A percentile compares a stretch with the other conserved stretches of the same genome.
Conservation (phyloP, 1,140 invertebrate species). For the Saccostrea cuccullata region DNA sequence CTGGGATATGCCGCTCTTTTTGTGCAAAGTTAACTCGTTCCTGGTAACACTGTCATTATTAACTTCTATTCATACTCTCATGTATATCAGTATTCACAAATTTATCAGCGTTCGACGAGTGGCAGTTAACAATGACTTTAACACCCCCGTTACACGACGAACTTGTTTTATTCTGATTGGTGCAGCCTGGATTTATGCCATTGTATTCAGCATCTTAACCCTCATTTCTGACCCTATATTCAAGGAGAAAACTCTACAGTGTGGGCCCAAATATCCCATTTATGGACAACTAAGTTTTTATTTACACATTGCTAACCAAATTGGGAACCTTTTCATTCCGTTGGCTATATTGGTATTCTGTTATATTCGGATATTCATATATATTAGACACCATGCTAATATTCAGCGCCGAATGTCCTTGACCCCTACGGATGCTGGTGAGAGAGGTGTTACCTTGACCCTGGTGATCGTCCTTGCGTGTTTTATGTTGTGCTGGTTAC, state of each 20-base stretch:
- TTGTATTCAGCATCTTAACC: slow-evolving; percentile 72
- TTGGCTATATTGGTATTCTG: slow-evolving; percentile 77
- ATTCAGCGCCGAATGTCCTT: slow-evolving; percentile 52
- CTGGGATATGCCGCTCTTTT: slow-evolving; percentile 63
- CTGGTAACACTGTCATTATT: slow-evolving; percentile 77
- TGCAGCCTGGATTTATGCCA: slow-evolving; percentile 77
- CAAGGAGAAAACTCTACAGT: slow-evolving; percentile 78
- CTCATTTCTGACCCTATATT: slow-evolving; percentile 71
- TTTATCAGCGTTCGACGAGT: slow-evolving; percentile 76
- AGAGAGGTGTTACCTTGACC: slow-evolving; percentile 77
- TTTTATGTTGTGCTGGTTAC: slow-evolving; percentile 78
- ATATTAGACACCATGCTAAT: slow-evolving; percentile 75
- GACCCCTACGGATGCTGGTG: background rate
- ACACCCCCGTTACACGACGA: background rate
- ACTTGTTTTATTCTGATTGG: slow-evolving; percentile 71
- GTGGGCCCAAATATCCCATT: slow-evolving; percentile 77
- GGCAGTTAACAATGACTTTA: background rate
- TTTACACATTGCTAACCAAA: slow-evolving; percentile 73
- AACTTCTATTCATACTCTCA: slow-evolving; percentile 79
- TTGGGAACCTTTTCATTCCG: slow-evolving; percentile 71
- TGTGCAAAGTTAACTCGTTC: slow-evolving; percentile 78
- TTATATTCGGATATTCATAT: slow-evolving; percentile 77
- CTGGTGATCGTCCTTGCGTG: slow-evolving; percentile 78
- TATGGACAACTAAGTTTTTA: slow-evolving; percentile 57
- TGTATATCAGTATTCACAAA: slow-evolving; percentile 79